Evolutionary conservation across 2,888 invertebrate species (phyloP), one percentile per base, ranked within the genome.

Genomic region (Parnassius apollo): DNA sequence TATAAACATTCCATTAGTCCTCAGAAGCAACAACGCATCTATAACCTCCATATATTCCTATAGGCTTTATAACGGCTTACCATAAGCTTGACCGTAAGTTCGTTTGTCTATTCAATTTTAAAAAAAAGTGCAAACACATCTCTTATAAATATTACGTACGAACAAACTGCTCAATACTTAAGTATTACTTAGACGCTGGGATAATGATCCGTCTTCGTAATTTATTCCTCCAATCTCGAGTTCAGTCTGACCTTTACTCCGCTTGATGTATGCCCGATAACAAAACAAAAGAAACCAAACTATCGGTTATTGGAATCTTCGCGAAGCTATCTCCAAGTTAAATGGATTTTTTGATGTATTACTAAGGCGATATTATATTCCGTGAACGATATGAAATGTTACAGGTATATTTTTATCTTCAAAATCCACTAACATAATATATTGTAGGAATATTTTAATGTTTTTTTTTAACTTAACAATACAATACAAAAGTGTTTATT

Each of bases 261-360:
- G n/a, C 13, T 10, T 51, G 62, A 62, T 62, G 53, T 62, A 10
- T 57, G 49, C 13, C 52, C 53, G 62, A 62, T 62, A 62, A 53
- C 46, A 52, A 52, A 62, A 62, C 62, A 62, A 62, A 62, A 62
- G 57, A 57, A 57, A 4, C 48, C 56, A 55, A 57, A 57, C 57
- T 62, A 62, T 62, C 62, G 52, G 18, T 62, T 62, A 62, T 62
- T 57, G 57, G 57, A 62, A 62, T 62, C 62, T 58, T 51, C 58
- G 57, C 61, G 49, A 44, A 57, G 42, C 62, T 57, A 62, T 62
- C 62, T 57, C 57, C 48, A 62, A 62, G 57, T 62, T 62, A 57
- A 53, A 62, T 57, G 57, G 56, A 13, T 56, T 61, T 61, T 56
- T 61, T 62, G 61, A 62, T 62, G 62, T 62, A 62, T 57, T 57